Conservation (phyloP, 2,113 vertebrate genomes). For the Myxocyprinus asiaticus region DNA sequence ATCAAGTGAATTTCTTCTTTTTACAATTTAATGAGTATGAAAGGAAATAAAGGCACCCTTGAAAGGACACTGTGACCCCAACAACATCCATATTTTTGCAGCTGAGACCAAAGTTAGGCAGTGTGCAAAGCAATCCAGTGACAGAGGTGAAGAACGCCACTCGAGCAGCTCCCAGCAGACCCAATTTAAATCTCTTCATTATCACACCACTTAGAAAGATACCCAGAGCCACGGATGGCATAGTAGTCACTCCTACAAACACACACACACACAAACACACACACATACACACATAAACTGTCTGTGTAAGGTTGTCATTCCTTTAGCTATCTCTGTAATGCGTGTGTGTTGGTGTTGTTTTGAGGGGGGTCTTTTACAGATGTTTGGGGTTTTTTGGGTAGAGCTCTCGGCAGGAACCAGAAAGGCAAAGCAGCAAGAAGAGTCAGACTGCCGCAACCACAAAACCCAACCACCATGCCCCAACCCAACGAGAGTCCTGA, state of each 20-base stretch:
- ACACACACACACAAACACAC: too few relatives aligned
- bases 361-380: slow-evolving; percentile 43
- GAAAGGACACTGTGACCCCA: slow-evolving; percentile 86
- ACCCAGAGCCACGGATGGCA: slow-evolving; percentile 85
- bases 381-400: slow-evolving; percentile 52
- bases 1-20: too few relatives aligned
- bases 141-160: slow-evolving; percentile 78
- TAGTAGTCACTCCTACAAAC: slow-evolving; percentile 83
- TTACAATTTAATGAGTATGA: too few relatives aligned
- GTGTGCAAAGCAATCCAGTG: slow-evolving; percentile 78
- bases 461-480: slow-evolving; percentile 81
- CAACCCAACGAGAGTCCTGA: slow-evolving; percentile 76
- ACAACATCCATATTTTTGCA: slow-evolving; percentile 86
- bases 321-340: slow-evolving; percentile 75
- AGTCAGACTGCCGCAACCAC: slow-evolving; percentile 72
- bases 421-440: slow-evolving; percentile 74
- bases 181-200: slow-evolving; percentile 91
- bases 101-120: slow-evolving; percentile 76
- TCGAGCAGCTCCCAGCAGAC: slow-evolving; percentile 80
- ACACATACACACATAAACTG: background rate
- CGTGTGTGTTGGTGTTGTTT: slow-evolving; percentile 61
- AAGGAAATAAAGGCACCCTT: slow-evolving; percentile 77
- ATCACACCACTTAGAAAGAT: slow-evolving; percentile 88
- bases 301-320: slow-evolving; percentile 45
- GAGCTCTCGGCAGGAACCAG: slow-evolving; percentile 75